Percentiles rank a stretch among this genome's conserved stretches.
Conservation (phyloP, 2,888 invertebrate genomes). For the Liopterus haemorrhoidalis region DNA sequence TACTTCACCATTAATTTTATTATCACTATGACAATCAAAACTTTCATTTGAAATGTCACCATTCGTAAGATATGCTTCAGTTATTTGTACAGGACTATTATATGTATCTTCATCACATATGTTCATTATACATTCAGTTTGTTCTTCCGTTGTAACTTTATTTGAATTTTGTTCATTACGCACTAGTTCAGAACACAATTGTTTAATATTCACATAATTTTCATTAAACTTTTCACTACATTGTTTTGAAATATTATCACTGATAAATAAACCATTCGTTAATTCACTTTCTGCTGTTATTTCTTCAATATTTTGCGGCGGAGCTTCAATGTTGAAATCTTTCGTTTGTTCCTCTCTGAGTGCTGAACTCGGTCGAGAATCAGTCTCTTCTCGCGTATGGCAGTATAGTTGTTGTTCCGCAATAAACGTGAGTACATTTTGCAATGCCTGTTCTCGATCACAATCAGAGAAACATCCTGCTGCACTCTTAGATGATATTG, state of each 20-base stretch:
- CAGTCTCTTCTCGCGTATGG: slow-evolving; percentile 54
- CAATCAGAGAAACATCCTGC: slow-evolving; percentile 53
- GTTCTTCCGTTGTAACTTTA: slow-evolving; percentile 20
- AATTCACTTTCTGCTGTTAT: slow-evolving; percentile 29
- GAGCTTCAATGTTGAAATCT: slow-evolving; percentile 52
- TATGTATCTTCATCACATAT: slow-evolving; percentile 22
- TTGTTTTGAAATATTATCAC: slow-evolving; percentile 14
- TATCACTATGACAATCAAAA: slow-evolving; percentile 18
- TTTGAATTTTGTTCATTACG: slow-evolving; percentile 37
- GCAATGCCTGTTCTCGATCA: slow-evolving; percentile 64
- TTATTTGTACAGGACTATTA: slow-evolving; percentile 20
- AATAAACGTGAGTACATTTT: slow-evolving; percentile 68
- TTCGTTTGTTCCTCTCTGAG: slow-evolving; percentile 39
- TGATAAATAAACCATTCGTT: slow-evolving; percentile 11
- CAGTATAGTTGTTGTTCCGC: slow-evolving; percentile 72
- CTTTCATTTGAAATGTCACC: too few species aligned
- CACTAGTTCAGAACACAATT: slow-evolving; percentile 41
- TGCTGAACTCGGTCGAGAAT: slow-evolving; percentile 52
- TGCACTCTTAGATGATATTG: slow-evolving; percentile 63
- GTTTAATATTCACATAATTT: slow-evolving; percentile 45
- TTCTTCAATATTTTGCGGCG: slow-evolving; percentile 44
- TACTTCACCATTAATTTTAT: slow-evolving; percentile 14
- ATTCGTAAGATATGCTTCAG: slow-evolving; percentile 19
- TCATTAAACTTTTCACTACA: slow-evolving; percentile 34
- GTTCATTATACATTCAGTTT: slow-evolving; percentile 34